Percentiles rank a stretch among this genome's conserved stretches.
phyloP scores from a whole-genome alignment of 2,888 invertebrate genomes.

The Cephus sareptanus region DNA sequence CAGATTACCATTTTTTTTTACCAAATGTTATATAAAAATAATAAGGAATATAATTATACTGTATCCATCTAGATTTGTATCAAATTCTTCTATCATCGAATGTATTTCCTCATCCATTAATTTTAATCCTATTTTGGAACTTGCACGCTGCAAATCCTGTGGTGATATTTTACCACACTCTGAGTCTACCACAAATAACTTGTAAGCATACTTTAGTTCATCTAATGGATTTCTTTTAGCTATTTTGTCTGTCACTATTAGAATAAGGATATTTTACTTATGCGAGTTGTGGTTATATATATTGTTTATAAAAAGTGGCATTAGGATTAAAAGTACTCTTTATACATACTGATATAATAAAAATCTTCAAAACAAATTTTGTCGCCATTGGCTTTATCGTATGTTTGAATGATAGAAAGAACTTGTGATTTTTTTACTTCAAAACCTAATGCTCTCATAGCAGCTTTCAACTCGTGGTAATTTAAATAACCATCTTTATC shows the following conservation, averaged over 20 bases:
- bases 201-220: slow-evolving; percentile 44
- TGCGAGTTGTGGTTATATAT: background rate
- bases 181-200: slow-evolving; percentile 36
- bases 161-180: slow-evolving; percentile 35
- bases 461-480: slow-evolving; percentile 48
- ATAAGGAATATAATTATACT: slow-evolving; percentile 32
- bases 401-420: slow-evolving; percentile 37
- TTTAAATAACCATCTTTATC: slow-evolving; percentile 47
- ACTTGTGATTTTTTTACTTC: slow-evolving; percentile 43
- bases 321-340: background rate
- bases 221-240: slow-evolving; percentile 38
- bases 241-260: slow-evolving; percentile 40
- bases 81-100: slow-evolving; percentile 52
- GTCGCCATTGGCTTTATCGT: slow-evolving; percentile 31
- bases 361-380: slow-evolving; percentile 40
- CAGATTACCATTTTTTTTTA: background rate
- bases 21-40: background rate
- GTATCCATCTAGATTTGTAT: slow-evolving; percentile 40
- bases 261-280: background rate
- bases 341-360: slow-evolving; percentile 44
- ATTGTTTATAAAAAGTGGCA: background rate
- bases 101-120: slow-evolving; percentile 45
- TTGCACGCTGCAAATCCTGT: slow-evolving; percentile 38
- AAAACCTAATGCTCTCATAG: slow-evolving; percentile 44
- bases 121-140: slow-evolving; percentile 32